These are phyloP conservation scores for Setipinna tenuifilis DNA, from an alignment of 2,797 vertebrate species.

Conservation along the genomic window DNA sequence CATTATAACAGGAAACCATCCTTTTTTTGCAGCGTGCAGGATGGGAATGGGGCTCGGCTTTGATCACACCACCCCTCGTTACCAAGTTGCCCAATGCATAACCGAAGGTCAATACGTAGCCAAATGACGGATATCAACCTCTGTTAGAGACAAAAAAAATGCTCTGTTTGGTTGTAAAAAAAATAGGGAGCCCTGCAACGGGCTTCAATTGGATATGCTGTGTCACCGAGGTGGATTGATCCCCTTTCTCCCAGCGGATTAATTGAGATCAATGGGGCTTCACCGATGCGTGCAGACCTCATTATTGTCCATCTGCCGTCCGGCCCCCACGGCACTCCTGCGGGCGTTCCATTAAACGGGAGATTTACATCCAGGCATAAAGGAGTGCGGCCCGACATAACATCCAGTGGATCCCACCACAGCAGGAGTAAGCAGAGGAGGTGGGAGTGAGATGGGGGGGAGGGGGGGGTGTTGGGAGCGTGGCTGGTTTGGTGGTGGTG, in stretches of 20 bases:
- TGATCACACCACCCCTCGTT: background rate
- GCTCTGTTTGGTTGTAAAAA: background rate
- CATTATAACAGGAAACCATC: slow-evolving; percentile 8
- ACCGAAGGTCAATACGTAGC: background rate
- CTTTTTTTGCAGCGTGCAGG: background rate
- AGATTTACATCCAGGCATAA: slow-evolving; percentile 1
- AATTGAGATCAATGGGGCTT: slow-evolving; percentile 21
- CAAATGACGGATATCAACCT: background rate
- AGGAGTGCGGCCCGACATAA: background rate
- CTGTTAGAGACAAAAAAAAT: background rate
- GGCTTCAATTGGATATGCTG: background rate
- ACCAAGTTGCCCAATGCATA: background rate
- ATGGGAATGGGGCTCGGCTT: background rate
- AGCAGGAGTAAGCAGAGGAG: too few relatives aligned
- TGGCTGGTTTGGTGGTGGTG: too few relatives aligned
- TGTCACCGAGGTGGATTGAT: background rate
- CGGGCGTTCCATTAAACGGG: background rate
- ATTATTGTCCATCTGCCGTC: slow-evolving; percentile 5
- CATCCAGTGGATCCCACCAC: background rate
- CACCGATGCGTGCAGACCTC: background rate
- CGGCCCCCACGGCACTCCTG: background rate
- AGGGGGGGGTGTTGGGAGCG: too few relatives aligned
- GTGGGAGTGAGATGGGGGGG: too few relatives aligned
- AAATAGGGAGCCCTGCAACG: background rate
- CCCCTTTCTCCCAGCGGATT: background rate